Evolutionary conservation across 1,140 invertebrate species (phyloP).

Genomic region (Cryptotermes secundus): DNA sequence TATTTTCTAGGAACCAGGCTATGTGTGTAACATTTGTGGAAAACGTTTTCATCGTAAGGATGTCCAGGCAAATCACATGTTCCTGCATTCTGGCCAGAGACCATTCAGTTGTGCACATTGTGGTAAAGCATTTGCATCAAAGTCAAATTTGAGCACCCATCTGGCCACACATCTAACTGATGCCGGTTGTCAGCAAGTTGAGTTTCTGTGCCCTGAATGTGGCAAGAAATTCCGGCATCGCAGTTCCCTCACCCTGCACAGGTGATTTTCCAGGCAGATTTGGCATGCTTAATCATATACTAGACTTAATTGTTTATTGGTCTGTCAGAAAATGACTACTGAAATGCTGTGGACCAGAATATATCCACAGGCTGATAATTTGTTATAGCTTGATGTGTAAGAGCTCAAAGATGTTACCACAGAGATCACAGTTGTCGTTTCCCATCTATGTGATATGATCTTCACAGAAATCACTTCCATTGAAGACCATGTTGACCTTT

Average conservation of each 20-base stretch:
- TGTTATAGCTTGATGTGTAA: too few species aligned
- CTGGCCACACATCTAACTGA: conserved; percentile 15
- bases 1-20: conserved; percentile 28
- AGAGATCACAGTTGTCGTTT: too few species aligned
- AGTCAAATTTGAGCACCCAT: conserved; percentile 27
- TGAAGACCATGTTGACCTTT: too few species aligned
- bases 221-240: conserved; percentile 27
- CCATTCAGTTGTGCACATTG: conserved; percentile 33
- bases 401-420: too few species aligned
- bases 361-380: too few species aligned
- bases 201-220: conserved; percentile 23
- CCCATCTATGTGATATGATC: too few species aligned
- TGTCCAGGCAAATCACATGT: conserved; percentile 30
- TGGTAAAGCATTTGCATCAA: conserved; percentile 32
- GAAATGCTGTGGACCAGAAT: too few species aligned
- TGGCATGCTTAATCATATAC: too few species aligned
- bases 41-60: conserved; percentile 28
- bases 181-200: not conserved
- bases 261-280: not conserved
- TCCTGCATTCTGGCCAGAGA: conserved; percentile 22
- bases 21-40: conserved; percentile 28
- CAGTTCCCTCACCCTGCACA: conserved; percentile 21
- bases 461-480: too few species aligned
- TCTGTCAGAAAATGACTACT: too few species aligned
- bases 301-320: too few species aligned